These are phyloP conservation scores for Tanytarsus gracilentus DNA, from an alignment of 2,888 invertebrate species.

Conservation along the genomic window DNA sequence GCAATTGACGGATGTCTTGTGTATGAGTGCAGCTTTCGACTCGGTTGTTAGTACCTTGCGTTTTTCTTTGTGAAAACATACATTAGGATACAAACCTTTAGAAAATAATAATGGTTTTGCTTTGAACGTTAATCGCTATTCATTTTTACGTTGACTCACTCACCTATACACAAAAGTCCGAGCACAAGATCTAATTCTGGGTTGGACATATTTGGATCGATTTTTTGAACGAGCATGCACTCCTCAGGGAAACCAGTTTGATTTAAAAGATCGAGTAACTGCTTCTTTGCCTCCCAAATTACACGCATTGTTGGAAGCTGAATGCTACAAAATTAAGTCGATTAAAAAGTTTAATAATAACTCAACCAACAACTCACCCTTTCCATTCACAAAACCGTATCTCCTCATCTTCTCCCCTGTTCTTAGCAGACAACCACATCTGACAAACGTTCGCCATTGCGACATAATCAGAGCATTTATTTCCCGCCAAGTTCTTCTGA, in stretches of 20 bases:
- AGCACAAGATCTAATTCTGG: conserved; percentile 72
- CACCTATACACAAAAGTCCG: conserved; percentile 78
- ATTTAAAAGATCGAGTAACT: conserved; percentile 54
- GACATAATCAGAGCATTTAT: conserved; percentile 85
- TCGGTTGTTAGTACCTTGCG: conserved; percentile 92
- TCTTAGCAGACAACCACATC: conserved; percentile 61
- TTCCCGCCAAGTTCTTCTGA: conserved; percentile 80
- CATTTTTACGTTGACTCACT: too few species aligned
- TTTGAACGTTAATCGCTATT: too few species aligned
- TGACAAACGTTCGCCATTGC: conserved; percentile 91
- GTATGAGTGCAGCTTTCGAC: conserved; percentile 87
- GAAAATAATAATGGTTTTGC: too few species aligned
- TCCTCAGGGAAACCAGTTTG: conserved; percentile 85
- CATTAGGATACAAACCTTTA: conserved; percentile 95
- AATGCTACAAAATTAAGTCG: too few species aligned
- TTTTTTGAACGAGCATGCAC: conserved; percentile 61
- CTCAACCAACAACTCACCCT: too few species aligned
- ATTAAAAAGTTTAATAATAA: too few species aligned
- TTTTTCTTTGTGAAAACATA: conserved; percentile 91
- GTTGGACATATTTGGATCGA: conserved; percentile 70
- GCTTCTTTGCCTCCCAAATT: conserved; percentile 81
- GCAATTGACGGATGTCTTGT: conserved; percentile 95
- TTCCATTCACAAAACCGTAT: conserved; percentile 83
- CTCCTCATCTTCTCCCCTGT: conserved; percentile 67
- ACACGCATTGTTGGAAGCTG: conserved; percentile 83